Evolutionary conservation across 2,113 vertebrate species (phyloP), one percentile per base, ranked within the genome.

Genomic region (Garra rufa): DNA sequence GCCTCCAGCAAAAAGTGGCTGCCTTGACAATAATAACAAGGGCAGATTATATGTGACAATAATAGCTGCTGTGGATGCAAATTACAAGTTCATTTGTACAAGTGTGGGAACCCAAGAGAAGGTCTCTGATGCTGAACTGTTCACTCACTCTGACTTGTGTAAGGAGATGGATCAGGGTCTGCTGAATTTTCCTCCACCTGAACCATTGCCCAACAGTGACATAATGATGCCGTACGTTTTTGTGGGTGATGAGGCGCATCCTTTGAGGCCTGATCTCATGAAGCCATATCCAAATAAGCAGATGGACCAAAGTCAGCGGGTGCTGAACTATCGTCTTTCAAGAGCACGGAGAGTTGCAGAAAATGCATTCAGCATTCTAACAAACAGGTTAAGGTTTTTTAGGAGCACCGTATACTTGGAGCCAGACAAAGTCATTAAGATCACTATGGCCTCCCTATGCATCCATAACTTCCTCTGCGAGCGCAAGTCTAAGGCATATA

Each of bases 31-130:
- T 26, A 30, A 84, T 76, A 9, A 73, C 41, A 73, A 73, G 41
- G 41, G 69, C 41, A 14, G 69, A 9, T 44, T 24, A 41, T 88
- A 71, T 28, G 55, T 84, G 28, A 28, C 83, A 14, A 41, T 44
- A 43, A 73, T 44, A 85, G 87, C 87, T 61, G 76, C 55, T 3
- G 82, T 87, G 4, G 85, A 88, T 86, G 76, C 85, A 9, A 80
- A 87, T 50, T 83, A 83, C 41, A 88, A 83, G 24, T 88, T 86
- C n/a, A 73, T 83, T 4, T 86, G 74, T 24, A 34, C 61, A 0
- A 76, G 63, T 69, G 78, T 85, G 15, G 83, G 73, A 9, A 82
- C 44, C 11, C 55, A 85, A 28, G 83, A 26, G 26, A 81, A 50
- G 7, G 77, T 71, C 7, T 85, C 79, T 28, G 84, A 83, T 69